A percentile compares a stretch with the other conserved stretches of the same genome.
Evolutionary conservation across 2,888 invertebrate species (phyloP).

Genomic region (Dastarcus helophoroides): DNA sequence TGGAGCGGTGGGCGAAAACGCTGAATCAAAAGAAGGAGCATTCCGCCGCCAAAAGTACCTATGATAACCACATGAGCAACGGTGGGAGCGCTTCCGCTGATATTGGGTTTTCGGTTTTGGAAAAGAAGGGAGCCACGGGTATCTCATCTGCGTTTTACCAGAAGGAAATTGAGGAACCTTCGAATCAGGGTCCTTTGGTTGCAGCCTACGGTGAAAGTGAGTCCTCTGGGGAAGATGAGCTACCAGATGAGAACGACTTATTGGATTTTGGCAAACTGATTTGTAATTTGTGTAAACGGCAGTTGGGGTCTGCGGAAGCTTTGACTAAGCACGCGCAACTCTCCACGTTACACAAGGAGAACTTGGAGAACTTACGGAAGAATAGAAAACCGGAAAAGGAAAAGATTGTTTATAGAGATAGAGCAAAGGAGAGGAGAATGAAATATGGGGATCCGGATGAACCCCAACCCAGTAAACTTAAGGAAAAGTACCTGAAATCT

Average conservation of each 20-base stretch:
- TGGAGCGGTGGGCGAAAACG: slow-evolving; percentile 94
- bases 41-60: slow-evolving; percentile 27
- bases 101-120: slow-evolving; percentile 85
- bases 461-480: slow-evolving; percentile 59
- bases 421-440: slow-evolving; percentile 89
- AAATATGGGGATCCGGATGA: slow-evolving; percentile 87
- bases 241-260: slow-evolving; percentile 58
- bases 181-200: slow-evolving; percentile 44
- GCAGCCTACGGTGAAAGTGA: slow-evolving; percentile 69
- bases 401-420: slow-evolving; percentile 49
- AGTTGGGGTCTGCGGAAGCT: slow-evolving; percentile 82
- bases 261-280: slow-evolving; percentile 85
- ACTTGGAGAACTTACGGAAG: slow-evolving; percentile 44
- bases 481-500: slow-evolving; percentile 59
- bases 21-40: slow-evolving; percentile 89
- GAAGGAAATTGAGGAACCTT: slow-evolving; percentile 15
- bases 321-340: slow-evolving; percentile 83
- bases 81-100: slow-evolving; percentile 69
- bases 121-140: slow-evolving; percentile 48
- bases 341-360: slow-evolving; percentile 90
- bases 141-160: slow-evolving; percentile 15
- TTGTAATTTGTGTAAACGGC: slow-evolving; percentile 89
- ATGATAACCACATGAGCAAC: slow-evolving; percentile 13
- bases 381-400: slow-evolving; percentile 21
- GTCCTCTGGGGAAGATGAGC: slow-evolving; percentile 41